Conservation (phyloP, 2,797 vertebrate species). For the Tapirus indicus region DNA sequence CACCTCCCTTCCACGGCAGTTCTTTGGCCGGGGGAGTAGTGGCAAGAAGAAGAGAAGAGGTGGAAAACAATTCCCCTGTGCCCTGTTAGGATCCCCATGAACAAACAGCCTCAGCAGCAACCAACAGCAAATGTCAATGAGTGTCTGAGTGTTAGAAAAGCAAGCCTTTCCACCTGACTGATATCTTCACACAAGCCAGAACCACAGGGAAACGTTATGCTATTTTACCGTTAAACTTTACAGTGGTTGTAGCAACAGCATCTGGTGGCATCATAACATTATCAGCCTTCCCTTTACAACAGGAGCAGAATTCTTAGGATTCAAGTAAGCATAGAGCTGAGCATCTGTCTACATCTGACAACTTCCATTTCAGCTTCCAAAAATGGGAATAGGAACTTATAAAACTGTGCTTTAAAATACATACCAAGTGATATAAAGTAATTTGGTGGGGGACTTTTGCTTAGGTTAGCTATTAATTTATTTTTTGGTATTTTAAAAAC, state of each 20-base stretch:
- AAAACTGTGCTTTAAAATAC: conserved; percentile 41
- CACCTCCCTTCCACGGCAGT: background rate
- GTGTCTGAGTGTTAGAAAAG: background rate
- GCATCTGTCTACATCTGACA: conserved; percentile 47
- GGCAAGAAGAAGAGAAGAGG: background rate
- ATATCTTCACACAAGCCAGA: background rate
- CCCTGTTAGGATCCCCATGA: background rate
- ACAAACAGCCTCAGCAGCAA: background rate
- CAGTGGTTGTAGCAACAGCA: background rate
- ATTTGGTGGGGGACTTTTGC: background rate
- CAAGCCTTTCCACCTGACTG: background rate
- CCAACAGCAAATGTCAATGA: background rate
- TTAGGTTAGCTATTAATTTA: conserved; percentile 34
- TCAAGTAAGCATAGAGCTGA: conserved; percentile 19
- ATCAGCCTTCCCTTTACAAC: conserved; percentile 29
- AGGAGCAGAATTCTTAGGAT: background rate
- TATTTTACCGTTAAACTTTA: conserved; percentile 10
- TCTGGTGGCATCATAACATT: background rate
- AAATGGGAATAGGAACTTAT: conserved; percentile 21
- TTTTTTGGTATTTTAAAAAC: conserved; percentile 58
- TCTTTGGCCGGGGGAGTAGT: background rate
- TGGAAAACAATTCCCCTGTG: background rate
- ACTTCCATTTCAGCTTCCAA: conserved; percentile 51
- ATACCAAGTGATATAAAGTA: conserved; percentile 19
- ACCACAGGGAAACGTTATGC: background rate